phyloP scores from a whole-genome alignment of 1,140 invertebrate genomes.

The Drosophila arizonae region DNA sequence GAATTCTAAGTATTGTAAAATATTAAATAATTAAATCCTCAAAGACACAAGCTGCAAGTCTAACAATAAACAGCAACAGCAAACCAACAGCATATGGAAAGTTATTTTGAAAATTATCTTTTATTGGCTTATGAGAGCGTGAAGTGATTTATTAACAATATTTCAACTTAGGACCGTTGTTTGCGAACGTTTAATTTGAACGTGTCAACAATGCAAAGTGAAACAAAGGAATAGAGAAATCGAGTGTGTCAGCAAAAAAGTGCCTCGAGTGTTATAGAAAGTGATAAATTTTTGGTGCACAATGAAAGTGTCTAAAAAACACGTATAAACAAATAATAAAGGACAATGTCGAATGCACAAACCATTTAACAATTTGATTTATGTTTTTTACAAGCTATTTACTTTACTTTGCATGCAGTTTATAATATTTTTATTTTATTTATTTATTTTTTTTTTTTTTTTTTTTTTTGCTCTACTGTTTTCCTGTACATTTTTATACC shows the following conservation, averaged over 20 bases:
- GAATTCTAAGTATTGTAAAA: too few species aligned
- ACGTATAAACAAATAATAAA: conserved; percentile 50
- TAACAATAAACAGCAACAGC: not conserved
- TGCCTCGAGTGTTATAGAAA: conserved; percentile 53
- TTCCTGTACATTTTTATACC: not conserved
- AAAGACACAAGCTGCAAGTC: not conserved
- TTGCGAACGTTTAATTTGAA: conserved; percentile 62
- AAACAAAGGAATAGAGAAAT: conserved; percentile 28
- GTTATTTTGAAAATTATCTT: conserved; percentile 18
- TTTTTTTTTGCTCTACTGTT: not conserved
- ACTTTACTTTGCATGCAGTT: conserved; percentile 63
- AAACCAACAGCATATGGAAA: not conserved
- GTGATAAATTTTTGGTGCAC: conserved; percentile 62
- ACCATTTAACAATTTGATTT: conserved; percentile 71
- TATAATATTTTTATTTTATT: too few species aligned
- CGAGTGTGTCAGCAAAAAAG: conserved; percentile 52
- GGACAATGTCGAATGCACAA: conserved; percentile 46
- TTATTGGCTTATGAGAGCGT: conserved; percentile 49
- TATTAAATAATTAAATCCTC: too few species aligned
- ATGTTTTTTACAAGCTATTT: conserved; percentile 70
- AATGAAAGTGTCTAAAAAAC: conserved; percentile 52
- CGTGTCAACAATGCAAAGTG: conserved; percentile 52
- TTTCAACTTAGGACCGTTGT: conserved; percentile 53
- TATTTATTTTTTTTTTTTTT: too few species aligned
- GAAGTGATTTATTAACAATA: conserved; percentile 66